Evolutionary conservation across 1,140 invertebrate genomes (phyloP).

Genomic region (Caenorhabditis brenneri): DNA sequence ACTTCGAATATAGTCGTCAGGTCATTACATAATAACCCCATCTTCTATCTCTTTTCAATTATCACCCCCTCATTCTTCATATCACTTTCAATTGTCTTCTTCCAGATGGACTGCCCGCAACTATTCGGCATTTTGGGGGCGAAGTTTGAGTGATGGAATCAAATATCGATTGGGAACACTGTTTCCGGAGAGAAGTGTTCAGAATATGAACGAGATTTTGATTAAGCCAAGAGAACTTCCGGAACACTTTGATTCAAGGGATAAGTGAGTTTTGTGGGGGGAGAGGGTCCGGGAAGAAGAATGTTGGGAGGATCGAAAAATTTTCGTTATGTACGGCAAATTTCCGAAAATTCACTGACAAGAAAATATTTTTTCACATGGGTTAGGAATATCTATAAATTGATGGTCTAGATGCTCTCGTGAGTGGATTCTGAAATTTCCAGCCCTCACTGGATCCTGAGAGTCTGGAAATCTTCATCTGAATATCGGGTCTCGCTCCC

Average conservation of each 20-base stretch:
- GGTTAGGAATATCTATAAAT: no score
- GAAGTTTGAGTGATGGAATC: slow-evolving; percentile 82
- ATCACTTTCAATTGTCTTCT: slow-evolving; percentile 71
- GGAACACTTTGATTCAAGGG: slow-evolving; percentile 79
- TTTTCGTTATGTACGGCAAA: no score
- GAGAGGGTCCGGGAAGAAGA: not conserved
- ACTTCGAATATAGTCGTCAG: no score
- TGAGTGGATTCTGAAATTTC: no score
- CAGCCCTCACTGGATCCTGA: no score
- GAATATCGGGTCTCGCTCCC: no score
- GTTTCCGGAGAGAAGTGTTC: slow-evolving; percentile 68
- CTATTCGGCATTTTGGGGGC: slow-evolving; percentile 83
- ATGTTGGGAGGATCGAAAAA: no score
- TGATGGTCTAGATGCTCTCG: no score
- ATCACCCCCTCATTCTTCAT: not conserved
- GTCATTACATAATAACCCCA: no score
- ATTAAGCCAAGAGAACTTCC: slow-evolving; percentile 67
- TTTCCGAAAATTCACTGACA: no score
- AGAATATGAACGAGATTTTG: slow-evolving; percentile 74
- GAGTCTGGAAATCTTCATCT: no score
- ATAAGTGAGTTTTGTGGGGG: slow-evolving; percentile 80
- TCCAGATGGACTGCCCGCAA: slow-evolving; percentile 81
- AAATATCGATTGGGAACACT: slow-evolving; percentile 78
- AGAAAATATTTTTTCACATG: no score
- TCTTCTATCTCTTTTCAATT: not conserved